Conservation (phyloP, 2,113 vertebrate species). For the Pangasianodon hypophthalmus region DNA sequence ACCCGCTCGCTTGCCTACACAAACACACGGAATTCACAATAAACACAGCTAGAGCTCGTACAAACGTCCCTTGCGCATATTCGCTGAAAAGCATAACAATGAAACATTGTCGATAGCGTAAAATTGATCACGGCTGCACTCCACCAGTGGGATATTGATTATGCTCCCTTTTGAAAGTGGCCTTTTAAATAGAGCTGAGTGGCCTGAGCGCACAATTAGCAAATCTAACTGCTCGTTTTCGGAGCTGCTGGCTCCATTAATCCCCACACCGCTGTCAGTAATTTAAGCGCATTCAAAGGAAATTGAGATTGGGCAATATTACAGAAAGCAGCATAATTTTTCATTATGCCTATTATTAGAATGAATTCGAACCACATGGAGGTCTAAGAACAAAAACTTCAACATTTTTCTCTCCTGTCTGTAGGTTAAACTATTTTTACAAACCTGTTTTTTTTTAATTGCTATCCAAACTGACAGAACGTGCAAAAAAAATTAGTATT, state of each 20-base stretch:
- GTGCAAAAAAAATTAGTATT: not conserved
- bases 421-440: slow-evolving; percentile 24
- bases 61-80: slow-evolving; percentile 13
- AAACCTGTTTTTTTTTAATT: not conserved
- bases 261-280: slow-evolving; percentile 42
- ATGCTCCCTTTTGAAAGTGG: slow-evolving; percentile 65
- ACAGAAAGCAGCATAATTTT: slow-evolving; percentile 25
- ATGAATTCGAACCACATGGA: slow-evolving; percentile 16
- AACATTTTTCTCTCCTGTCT: not conserved
- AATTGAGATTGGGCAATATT: slow-evolving; percentile 40
- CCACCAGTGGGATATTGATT: slow-evolving; percentile 68
- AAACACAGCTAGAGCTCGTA: slow-evolving; percentile 35
- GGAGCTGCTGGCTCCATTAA: slow-evolving; percentile 46
- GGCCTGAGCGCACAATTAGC: slow-evolving; percentile 60
- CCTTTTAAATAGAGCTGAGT: slow-evolving; percentile 67
- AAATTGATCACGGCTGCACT: slow-evolving; percentile 73
- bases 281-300: slow-evolving; percentile 43
- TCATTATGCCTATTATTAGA: slow-evolving; percentile 36
- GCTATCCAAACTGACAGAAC: not conserved
- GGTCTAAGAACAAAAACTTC: not conserved
- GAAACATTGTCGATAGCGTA: slow-evolving; percentile 69
- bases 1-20: slow-evolving; percentile 42
- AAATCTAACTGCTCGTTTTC: slow-evolving; percentile 42
- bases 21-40: slow-evolving; percentile 40
- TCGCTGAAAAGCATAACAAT: slow-evolving; percentile 68